phyloP scores from a whole-genome alignment of 2,113 vertebrate species.

The Spea multiplicata region DNA sequence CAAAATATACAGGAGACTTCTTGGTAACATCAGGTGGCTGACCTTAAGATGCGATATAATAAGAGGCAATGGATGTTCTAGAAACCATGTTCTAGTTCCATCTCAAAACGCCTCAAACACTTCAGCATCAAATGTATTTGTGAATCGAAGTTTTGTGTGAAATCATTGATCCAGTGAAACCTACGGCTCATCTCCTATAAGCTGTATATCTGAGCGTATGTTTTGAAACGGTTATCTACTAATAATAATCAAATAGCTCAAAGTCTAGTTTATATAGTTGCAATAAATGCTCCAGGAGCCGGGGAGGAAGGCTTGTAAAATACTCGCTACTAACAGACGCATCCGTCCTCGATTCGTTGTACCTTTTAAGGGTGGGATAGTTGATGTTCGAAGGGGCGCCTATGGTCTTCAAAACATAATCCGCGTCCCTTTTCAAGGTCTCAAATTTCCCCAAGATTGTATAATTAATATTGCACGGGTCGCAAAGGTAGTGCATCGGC shows the following conservation, averaged over 20 bases:
- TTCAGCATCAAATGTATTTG: too few relatives aligned
- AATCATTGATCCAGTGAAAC: too few relatives aligned
- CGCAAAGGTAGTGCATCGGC: constrained; percentile 60
- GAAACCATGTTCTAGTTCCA: too few relatives aligned
- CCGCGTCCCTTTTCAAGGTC: constrained; percentile 54
- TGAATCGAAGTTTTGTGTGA: too few relatives aligned
- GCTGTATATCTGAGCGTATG: too few relatives aligned
- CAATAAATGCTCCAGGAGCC: constrained; percentile 51
- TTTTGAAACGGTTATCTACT: too few relatives aligned
- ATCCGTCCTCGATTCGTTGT: constrained; percentile 54
- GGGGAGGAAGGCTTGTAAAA: constrained; percentile 50
- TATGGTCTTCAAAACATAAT: constrained; percentile 53
- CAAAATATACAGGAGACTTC: too few relatives aligned
- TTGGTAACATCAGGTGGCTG: too few relatives aligned
- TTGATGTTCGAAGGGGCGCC: constrained; percentile 49
- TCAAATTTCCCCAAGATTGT: constrained; percentile 58
- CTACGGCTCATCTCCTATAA: too few relatives aligned
- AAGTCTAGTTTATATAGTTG: constrained; percentile 57
- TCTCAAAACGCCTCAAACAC: too few relatives aligned
- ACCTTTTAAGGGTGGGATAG: constrained; percentile 54
- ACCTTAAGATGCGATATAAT: too few relatives aligned
- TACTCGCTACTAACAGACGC: constrained; percentile 52
- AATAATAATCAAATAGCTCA: constrained; percentile 55
- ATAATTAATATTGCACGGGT: constrained; percentile 61
- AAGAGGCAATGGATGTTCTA: too few relatives aligned